Conservation (phyloP, 2,888 invertebrate genomes). For the Ochlodes sylvanus region DNA sequence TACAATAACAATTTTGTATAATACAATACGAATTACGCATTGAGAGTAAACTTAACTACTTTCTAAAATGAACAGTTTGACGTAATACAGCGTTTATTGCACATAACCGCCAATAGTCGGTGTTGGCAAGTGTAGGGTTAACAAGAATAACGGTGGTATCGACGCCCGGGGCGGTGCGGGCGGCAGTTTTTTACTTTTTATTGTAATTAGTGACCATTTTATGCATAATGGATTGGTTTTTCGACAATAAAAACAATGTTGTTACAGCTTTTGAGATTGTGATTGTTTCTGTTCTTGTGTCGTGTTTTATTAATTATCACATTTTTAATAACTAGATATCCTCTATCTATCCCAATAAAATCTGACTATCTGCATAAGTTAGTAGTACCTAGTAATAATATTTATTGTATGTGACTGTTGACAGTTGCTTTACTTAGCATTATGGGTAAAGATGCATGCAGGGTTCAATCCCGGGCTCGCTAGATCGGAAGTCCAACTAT, state of each 20-base stretch:
- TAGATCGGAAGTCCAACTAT: too few species aligned
- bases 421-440: too few species aligned
- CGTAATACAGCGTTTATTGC: neutral
- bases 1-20: too few species aligned
- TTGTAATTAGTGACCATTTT: conserved; percentile 40
- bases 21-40: too few species aligned
- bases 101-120: neutral
- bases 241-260: conserved; percentile 33
- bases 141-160: conserved; percentile 34
- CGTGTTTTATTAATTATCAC: conserved; percentile 1
- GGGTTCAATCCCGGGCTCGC: too few species aligned
- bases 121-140: conserved; percentile 8
- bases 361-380: too few species aligned
- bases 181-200: conserved; percentile 38
- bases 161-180: conserved; percentile 39
- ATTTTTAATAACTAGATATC: neutral
- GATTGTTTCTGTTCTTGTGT: neutral
- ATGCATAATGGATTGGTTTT: conserved; percentile 35
- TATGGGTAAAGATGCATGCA: too few species aligned
- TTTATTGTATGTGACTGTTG: too few species aligned
- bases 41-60: too few species aligned
- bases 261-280: conserved; percentile 4
- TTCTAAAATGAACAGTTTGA: too few species aligned
- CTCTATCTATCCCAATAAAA: too few species aligned
- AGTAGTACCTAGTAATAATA: too few species aligned